Evolutionary conservation across 2,113 vertebrate species (phyloP), one percentile per base, ranked within the genome.

Genomic region (Gadus macrocephalus): DNA sequence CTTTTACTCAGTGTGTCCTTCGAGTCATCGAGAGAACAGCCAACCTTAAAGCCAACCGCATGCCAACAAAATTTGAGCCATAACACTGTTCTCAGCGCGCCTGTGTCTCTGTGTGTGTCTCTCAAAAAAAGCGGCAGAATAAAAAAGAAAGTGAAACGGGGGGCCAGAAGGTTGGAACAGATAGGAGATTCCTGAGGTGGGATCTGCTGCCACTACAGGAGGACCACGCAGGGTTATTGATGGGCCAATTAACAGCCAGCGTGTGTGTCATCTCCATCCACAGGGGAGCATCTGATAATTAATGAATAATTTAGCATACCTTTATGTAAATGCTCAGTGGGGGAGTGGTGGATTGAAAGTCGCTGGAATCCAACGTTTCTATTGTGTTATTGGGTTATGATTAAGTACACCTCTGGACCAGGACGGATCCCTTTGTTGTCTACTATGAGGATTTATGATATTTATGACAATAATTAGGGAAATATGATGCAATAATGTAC

Each of bases 201-300:
- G 80, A 86, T 83, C 74, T 69, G 78, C 78, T 77, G 77, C 78
- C 89, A 85, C 88, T 87, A 84, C 85, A 84, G 81, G 71, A 75
- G 75, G 81, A 79, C 70, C 81, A 72, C 69, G 83, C 74, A 62
- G 78, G 74, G 76, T 92, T 92, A 93, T 92, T 92, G 90, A 93
- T 93, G 88, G 84, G 80, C 89, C 91, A 93, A 93, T 92, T 93
- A 93, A 86, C 77, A 85, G 85, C 83, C 82, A 78, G 85, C 83
- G 87, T 89, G 85, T 86, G 87, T 85, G 85, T 87, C 90, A 84
- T 85, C 81, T 66, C 58, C 71, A 67, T 85, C 89, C 88, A 81
- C 83, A 27, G 81, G 91, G 89, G 88, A 82, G 76, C 73, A 78
- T 85, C 82, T 82, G 82, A 89, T 89, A 90, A 91, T 89, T 90